phyloP scores from a whole-genome alignment of 2,113 vertebrate species.

The Zosterops lateralis region DNA sequence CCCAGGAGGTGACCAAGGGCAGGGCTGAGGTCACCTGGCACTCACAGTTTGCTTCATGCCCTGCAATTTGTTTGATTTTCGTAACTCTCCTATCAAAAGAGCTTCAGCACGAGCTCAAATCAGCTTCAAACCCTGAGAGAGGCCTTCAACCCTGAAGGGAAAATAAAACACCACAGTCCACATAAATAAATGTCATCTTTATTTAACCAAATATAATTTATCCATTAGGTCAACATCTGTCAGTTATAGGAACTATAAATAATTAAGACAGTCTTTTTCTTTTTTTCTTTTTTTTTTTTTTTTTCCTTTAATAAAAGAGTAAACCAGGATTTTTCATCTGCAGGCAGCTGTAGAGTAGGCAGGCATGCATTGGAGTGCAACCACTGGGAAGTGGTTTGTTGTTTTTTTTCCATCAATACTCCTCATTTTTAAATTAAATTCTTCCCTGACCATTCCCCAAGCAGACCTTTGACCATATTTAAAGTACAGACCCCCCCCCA shows the following conservation, averaged over 20 bases:
- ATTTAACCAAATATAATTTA: constrained; percentile 85
- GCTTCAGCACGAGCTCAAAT: background rate
- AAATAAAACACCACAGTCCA: background rate
- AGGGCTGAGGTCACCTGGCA: fast-evolving
- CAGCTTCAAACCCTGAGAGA: background rate
- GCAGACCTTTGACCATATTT: background rate
- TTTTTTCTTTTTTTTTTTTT: constrained; percentile 40
- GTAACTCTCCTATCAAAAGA: background rate
- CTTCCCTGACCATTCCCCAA: background rate
- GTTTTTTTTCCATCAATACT: background rate
- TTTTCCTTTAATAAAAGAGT: constrained; percentile 69
- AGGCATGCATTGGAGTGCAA: constrained; percentile 59
- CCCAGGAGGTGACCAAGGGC: fast-evolving
- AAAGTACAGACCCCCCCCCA: background rate
- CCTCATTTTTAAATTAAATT: background rate
- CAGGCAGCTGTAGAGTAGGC: constrained; percentile 54
- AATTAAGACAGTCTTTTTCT: constrained; percentile 72
- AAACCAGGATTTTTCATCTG: constrained; percentile 68
- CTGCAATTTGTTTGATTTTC: background rate
- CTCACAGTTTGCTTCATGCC: fast-evolving
- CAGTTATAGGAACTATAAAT: constrained; percentile 80
- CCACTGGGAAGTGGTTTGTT: background rate
- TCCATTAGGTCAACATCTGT: constrained; percentile 72
- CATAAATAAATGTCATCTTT: constrained; percentile 81
- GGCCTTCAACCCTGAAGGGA: background rate